These are phyloP conservation scores for Podabrus alpinus DNA, from an alignment of 2,888 invertebrate species.

Conservation along the genomic window DNA sequence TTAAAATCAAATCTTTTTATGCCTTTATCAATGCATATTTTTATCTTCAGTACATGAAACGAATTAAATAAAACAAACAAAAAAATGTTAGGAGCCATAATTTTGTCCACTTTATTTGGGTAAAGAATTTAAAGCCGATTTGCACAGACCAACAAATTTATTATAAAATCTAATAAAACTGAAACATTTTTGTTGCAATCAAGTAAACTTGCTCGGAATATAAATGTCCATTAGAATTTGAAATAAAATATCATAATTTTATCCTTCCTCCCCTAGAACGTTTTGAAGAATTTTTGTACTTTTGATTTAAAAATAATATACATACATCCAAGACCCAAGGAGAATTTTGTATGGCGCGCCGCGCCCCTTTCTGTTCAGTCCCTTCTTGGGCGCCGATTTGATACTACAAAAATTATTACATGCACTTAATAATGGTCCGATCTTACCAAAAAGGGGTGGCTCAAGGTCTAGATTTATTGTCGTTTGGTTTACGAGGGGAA, in stretches of 20 bases:
- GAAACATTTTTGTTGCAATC: background rate
- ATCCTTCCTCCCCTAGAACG: too few species aligned
- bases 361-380: too few species aligned
- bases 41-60: background rate
- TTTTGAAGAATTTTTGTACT: too few species aligned
- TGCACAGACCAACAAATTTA: background rate
- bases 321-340: too few species aligned
- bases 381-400: too few species aligned
- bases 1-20: conserved; percentile 5
- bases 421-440: too few species aligned
- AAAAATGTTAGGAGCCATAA: background rate
- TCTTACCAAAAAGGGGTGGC: too few species aligned
- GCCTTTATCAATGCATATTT: background rate
- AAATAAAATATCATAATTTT: background rate
- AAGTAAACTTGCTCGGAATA: background rate
- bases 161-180: background rate
- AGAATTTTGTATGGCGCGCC: too few species aligned
- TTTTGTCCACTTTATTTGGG: background rate
- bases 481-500: too few species aligned
- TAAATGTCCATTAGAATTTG: background rate
- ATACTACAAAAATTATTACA: too few species aligned
- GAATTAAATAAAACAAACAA: background rate
- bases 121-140: background rate
- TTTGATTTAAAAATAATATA: too few species aligned
- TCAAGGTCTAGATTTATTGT: too few species aligned